These are phyloP conservation scores for Hafferia zeledoni DNA, from an alignment of 2,797 vertebrate species.

Conservation along the genomic window DNA sequence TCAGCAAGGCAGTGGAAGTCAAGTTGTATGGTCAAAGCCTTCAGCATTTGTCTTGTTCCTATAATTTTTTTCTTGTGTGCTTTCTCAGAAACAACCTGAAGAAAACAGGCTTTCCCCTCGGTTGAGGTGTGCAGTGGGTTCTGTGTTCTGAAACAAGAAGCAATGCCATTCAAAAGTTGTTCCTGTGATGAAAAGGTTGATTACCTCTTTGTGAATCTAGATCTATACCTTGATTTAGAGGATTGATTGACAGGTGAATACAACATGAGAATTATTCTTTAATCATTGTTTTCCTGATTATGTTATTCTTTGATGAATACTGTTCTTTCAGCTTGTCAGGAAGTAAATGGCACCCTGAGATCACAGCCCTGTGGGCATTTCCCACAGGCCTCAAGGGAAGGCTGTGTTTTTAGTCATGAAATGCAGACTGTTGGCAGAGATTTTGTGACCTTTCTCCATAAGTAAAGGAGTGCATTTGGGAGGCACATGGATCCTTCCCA, in stretches of 20 bases:
- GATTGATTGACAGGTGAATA: accelerated
- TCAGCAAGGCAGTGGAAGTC: neutral
- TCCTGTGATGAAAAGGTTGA: neutral
- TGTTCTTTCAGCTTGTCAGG: neutral
- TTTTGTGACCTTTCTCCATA: neutral
- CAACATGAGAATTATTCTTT: neutral
- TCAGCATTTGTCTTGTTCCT: neutral
- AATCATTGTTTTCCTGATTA: neutral
- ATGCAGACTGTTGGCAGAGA: neutral
- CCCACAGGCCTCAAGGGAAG: neutral
- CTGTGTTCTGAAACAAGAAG: conserved; percentile 21
- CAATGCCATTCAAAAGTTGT: neutral
- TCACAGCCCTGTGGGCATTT: neutral
- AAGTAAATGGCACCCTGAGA: neutral
- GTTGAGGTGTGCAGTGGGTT: neutral
- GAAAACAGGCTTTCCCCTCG: conserved; percentile 22
- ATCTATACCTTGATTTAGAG: neutral
- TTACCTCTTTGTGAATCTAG: neutral
- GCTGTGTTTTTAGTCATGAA: neutral
- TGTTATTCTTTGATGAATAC: neutral
- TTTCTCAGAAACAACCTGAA: conserved; percentile 7
- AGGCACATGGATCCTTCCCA: neutral
- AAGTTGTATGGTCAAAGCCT: neutral
- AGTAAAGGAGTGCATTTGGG: neutral
- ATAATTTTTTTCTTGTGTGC: neutral